Evolutionary conservation across 2,888 invertebrate species (phyloP), one percentile per base, ranked within the genome.

Genomic region (Agrochola macilenta): DNA sequence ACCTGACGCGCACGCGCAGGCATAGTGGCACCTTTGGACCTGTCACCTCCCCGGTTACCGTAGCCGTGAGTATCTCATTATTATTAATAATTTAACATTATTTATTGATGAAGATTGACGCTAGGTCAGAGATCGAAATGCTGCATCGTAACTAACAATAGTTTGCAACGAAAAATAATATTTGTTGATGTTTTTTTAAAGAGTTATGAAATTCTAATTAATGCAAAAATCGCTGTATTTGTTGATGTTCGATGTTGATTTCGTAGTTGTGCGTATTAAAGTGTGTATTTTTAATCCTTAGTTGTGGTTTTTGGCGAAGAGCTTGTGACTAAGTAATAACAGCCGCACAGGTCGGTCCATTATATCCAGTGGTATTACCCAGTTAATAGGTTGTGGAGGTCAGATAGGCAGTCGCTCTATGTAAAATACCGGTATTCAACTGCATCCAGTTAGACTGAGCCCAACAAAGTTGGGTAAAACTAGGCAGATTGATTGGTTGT

Each of bases 1-100:
- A 97, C 88, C 95, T 97, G 91, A 97, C 98, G 87, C 97, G 99
- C 89, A 98, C 98, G 79, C 97, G 99, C 80, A 97, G 99, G 88
- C 99, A 99, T 95, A 99, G 99, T 80, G 98, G 99, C 79, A 99
- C 99, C 95, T 98, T 98, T 95, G 98, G 98, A 92, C 97, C 98
- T 66, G 95, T 97, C 66, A 96, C 97, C 54, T 96, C 96, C 30
- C 94, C 95, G 11, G 90, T 93, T 57, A 93, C 90, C 78, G 83
- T 92, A 80, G 88, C 91, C 43, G 88, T 88, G 74, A 89, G 89
- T 83, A 61, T 75, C n/a, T 43, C 43, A 11, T 52, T 17, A 30
- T 76, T 64, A 20, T 60, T 78, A 30, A 57, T n/a, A 58, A 58
- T 64, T 30, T 49, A 57, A 63, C 12, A 49, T 49, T 60, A 39